Percentiles rank a stretch among this genome's conserved stretches.
Conservation (phyloP, 2,888 invertebrate species). For the Xylota sylvarum region DNA sequence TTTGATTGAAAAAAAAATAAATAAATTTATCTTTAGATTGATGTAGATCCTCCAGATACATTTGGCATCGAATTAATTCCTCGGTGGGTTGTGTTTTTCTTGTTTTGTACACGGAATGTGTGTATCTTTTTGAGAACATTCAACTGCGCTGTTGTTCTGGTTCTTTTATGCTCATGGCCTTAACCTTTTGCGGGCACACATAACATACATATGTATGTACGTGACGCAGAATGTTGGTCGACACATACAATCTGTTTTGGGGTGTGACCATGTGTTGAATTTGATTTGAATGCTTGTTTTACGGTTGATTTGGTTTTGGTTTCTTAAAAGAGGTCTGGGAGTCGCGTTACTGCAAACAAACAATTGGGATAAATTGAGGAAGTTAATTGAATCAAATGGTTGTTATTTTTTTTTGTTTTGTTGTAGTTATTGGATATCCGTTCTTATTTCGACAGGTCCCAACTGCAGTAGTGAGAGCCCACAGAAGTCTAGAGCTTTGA, state of each 20-base stretch:
- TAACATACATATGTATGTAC: slow-evolving; percentile 27
- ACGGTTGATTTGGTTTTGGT: slow-evolving; percentile 66
- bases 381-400: slow-evolving; percentile 44
- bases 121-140: slow-evolving; percentile 44
- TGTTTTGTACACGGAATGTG: slow-evolving; percentile 21
- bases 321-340: slow-evolving; percentile 12
- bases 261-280: slow-evolving; percentile 70
- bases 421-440: slow-evolving; percentile 29
- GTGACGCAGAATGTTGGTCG: slow-evolving; percentile 56
- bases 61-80: slow-evolving; percentile 39
- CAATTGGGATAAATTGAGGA: slow-evolving; percentile 52
- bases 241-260: slow-evolving; percentile 43
- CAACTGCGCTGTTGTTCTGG: slow-evolving; percentile 49
- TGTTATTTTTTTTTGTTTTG: background rate
- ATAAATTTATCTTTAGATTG: slow-evolving; percentile 34
- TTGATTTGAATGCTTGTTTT: slow-evolving; percentile 63
- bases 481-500: too few species aligned
- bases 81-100: slow-evolving; percentile 15
- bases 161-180: slow-evolving; percentile 64
- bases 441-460: slow-evolving; percentile 6
- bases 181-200: slow-evolving; percentile 64
- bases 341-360: slow-evolving; percentile 22
- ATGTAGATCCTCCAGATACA: slow-evolving; percentile 59
- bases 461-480: background rate
- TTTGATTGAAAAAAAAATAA: slow-evolving; percentile 6